Evolutionary conservation across 2,888 invertebrate genomes (phyloP), one percentile per base, ranked within the genome.

Genomic region (Spisula solida): DNA sequence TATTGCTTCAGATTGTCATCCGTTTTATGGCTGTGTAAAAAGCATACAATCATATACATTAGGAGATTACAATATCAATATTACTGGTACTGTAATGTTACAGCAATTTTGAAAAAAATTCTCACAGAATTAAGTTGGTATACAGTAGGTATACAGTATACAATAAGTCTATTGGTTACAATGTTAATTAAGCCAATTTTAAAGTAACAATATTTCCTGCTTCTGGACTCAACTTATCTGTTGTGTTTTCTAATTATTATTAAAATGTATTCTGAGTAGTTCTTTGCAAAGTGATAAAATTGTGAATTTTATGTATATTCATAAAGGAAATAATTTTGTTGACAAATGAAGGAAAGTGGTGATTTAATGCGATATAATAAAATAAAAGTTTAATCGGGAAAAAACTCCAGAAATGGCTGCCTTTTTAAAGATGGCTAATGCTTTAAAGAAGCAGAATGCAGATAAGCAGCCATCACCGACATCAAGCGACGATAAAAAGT

Each of bases 351-450:
- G 29, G 34, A 75, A 14, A 34, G 34, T n/a, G 31, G 75, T 75
- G 75, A 25, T 75, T 75, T 75, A n/a, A n/a, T n/a, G n/a, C n/a
- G n/a, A n/a, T n/a, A 34, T 75, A 75, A 41, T 41, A 41, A 41
- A 34, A 34, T 75, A 12, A 41, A 16, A 34, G 31, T 75, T 16
- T 8, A 34, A 34, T 14, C 16, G 12, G 29, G 31, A 10, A 75
- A 6, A 34, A 34, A 75, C 31, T 75, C 10, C 5, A 75, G 85
- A 84, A 60, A 90, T 90, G 90, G 90, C 90, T 18, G 86, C 90
- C 18, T 87, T 90, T 84, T 29, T 90, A 51, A 90, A 90, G 51
- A 87, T 90, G 88, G 88, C 90, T 8, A 88, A 87, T 88, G 90
- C 88, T 81, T 60, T 90, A 34, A 90, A 90, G 60, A 90, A 90